A percentile compares a stretch with the other conserved stretches of the same genome.
Evolutionary conservation across 2,888 invertebrate genomes (phyloP).

Genomic region (Dicyrtomina minuta): DNA sequence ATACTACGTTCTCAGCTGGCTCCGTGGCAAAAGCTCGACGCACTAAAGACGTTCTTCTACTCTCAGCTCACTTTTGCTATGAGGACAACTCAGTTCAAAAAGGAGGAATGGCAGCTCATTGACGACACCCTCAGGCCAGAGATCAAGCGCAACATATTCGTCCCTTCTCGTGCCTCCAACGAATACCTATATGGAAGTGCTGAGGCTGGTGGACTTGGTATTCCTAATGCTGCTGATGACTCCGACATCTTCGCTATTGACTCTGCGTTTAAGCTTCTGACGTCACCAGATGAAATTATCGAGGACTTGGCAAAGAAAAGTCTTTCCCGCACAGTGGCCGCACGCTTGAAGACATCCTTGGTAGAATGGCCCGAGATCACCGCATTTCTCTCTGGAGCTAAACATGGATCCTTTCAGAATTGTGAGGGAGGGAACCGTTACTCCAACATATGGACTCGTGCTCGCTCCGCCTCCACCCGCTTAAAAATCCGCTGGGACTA

Average conservation of each 20-base stretch:
- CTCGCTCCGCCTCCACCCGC: not conserved
- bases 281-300: conserved; percentile 16
- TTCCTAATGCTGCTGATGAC: conserved; percentile 36
- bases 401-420: not conserved
- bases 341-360: not conserved
- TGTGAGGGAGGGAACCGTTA: too few species aligned
- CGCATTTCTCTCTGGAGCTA: not conserved
- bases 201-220: conserved; percentile 16
- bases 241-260: conserved; percentile 35
- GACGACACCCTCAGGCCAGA: conserved; percentile 23
- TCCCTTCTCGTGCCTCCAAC: conserved; percentile 35
- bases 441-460: not conserved
- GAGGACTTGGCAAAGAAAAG: not conserved
- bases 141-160: conserved; percentile 25
- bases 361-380: not conserved
- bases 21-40: conserved; percentile 52
- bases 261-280: conserved; percentile 32
- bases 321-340: not conserved
- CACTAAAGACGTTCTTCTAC: conserved; percentile 47
- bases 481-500: not conserved
- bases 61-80: conserved; percentile 28
- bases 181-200: conserved; percentile 40
- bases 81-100: conserved; percentile 21
- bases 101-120: conserved; percentile 27
- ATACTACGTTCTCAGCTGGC: conserved; percentile 41